Base-by-base conservation (phyloP, 2,888 invertebrate species). In the Idaea biselata region DNA sequence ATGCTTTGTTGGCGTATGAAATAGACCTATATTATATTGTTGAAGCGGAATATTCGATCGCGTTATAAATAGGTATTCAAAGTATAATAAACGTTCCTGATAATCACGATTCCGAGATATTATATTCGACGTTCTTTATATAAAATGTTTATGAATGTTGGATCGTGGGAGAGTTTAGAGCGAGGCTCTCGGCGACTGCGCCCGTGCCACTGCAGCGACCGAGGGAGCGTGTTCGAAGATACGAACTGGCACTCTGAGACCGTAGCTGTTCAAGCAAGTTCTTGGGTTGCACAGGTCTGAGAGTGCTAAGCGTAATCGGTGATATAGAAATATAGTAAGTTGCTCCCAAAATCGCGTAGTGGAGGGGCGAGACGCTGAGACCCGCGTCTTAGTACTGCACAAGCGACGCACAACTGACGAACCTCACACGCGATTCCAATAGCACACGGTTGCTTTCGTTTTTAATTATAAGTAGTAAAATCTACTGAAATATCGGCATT, bases 1-100 rank as follows among this genome's bases (percentile, higher is more conserved):
- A 91, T 91, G 91, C 91, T 91, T 90, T 90, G 89, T 91, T 91
- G 89, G 89, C 89, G 89, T 86, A 89, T 84, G 86, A 84, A 82
- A 87, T 87, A 86, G 83, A 88, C 82, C 84, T 87, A 82, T 88
- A 85, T 25, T 1, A 83, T 88, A 85, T 87, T 87, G 89, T 88
- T 87, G 88, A 84, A 84, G 83, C 86, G 83, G 81, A 80, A 79
- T 80, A 80, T 79, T 84, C 81, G 82, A 82, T 82, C 79, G 83
- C 80, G 81, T 73, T 80, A 75, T 73, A 78, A 78, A 74, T 80
- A 44, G 44, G 44, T 44, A 80, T 84, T 82, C 79, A 80, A 81
- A 79, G 78, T 77, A 75, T 83, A 79, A 44, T 79, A 78, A 82
- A 83, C 87, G 88, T 87, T 88, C 88, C 85, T 84, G 84, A 80